Percentiles rank a stretch among this genome's conserved stretches.
Evolutionary conservation across 2,888 invertebrate genomes (phyloP).

Genomic region (Dicyrtomina minuta): DNA sequence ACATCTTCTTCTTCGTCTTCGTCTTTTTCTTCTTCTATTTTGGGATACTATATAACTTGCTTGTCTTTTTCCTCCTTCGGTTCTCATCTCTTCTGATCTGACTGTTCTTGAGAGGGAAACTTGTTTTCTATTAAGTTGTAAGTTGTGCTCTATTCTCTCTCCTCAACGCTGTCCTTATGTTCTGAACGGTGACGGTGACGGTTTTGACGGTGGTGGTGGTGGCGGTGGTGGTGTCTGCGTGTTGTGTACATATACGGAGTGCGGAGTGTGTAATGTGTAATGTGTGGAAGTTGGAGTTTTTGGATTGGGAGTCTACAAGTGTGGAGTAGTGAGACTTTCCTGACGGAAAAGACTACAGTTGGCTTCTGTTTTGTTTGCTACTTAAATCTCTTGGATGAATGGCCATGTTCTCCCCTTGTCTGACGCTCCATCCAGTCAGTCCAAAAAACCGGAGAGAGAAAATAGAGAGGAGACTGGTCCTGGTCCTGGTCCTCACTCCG

Average conservation of each 20-base stretch:
- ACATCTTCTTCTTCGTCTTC: too few species aligned
- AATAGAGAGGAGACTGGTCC: background rate
- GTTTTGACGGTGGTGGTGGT: background rate
- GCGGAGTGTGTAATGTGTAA: too few species aligned
- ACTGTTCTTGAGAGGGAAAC: too few species aligned
- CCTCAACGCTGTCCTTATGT: background rate
- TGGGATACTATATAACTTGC: conserved; percentile 2
- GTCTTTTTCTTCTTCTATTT: background rate
- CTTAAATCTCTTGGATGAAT: conserved; percentile 7
- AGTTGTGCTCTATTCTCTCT: background rate
- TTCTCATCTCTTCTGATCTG: too few species aligned
- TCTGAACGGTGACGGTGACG: background rate
- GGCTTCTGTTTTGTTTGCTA: conserved; percentile 15
- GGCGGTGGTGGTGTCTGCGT: too few species aligned
- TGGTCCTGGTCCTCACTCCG: too few species aligned
- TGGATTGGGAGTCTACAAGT: too few species aligned
- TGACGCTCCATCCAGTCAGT: background rate
- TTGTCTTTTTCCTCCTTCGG: too few species aligned
- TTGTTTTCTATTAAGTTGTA: too few species aligned
- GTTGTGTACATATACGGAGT: too few species aligned
- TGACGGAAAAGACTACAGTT: conserved; percentile 8
- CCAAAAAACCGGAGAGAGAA: background rate
- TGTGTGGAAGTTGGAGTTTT: too few species aligned
- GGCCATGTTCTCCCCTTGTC: background rate
- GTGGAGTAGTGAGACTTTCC: background rate